Conservation (phyloP, 1,140 invertebrate genomes). For the Medauroidea extradentata region DNA sequence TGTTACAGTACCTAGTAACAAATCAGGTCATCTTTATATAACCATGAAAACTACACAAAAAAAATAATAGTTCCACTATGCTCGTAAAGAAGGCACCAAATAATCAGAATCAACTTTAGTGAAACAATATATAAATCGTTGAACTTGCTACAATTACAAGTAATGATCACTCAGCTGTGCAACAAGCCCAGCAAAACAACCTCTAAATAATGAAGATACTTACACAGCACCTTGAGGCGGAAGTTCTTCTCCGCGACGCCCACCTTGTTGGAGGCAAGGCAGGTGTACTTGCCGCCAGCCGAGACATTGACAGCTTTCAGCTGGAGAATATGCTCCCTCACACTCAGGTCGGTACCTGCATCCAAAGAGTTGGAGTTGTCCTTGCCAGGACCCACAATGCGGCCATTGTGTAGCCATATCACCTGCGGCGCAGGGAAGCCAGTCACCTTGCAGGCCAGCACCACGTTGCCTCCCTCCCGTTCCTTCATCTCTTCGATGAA, state of each 20-base stretch:
- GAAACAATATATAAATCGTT: too few species aligned
- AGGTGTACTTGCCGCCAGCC: slow-evolving; percentile 29
- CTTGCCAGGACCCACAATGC: slow-evolving; percentile 4
- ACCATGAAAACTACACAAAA: too few species aligned
- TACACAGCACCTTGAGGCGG: slow-evolving; percentile 23
- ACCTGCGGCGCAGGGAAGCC: slow-evolving; percentile 18
- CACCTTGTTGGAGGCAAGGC: slow-evolving; percentile 29
- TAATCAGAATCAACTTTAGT: too few species aligned
- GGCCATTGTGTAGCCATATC: slow-evolving; percentile 24
- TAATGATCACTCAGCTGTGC: too few species aligned
- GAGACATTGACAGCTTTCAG: neutral
- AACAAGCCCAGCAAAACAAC: too few species aligned
- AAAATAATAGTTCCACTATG: too few species aligned
- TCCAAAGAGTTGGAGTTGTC: neutral
- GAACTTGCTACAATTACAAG: too few species aligned
- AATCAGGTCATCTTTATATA: too few species aligned
- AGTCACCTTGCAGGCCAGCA: slow-evolving; percentile 8
- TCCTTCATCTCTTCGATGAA: slow-evolving; percentile 16
- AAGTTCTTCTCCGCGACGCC: slow-evolving; percentile 29
- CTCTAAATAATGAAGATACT: too few species aligned
- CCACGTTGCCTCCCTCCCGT: slow-evolving; percentile 2
- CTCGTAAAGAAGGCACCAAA: too few species aligned
- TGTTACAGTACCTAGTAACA: too few species aligned
- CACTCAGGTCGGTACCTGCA: neutral
- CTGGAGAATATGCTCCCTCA: neutral